Conservation (phyloP, 2,113 vertebrate species). For the Forbesichthys agassizii region DNA sequence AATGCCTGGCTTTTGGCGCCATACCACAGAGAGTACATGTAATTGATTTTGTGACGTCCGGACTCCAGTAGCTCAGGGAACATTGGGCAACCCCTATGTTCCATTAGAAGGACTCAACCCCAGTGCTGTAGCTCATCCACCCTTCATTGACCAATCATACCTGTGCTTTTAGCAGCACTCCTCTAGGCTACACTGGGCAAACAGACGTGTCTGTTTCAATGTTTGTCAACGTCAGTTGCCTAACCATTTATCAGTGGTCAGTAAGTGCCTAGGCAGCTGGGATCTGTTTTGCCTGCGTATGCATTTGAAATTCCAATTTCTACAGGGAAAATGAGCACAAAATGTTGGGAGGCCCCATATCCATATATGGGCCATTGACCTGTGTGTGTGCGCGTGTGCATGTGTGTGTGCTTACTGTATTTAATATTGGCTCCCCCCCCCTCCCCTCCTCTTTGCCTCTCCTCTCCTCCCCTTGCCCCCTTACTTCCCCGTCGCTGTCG, state of each 20-base stretch:
- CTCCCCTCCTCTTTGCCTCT: constrained; percentile 10
- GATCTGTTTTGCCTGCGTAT: constrained; percentile 54
- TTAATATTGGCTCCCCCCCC: constrained; percentile 26
- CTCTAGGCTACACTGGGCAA: constrained; percentile 70
- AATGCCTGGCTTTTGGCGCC: constrained; percentile 25
- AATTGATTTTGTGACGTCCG: constrained; percentile 55
- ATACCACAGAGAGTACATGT: constrained; percentile 15
- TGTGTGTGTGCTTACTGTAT: constrained; percentile 22
- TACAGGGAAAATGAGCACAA: not conserved
- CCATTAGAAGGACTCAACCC: constrained; percentile 64
- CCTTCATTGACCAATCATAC: constrained; percentile 74
- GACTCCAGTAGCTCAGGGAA: constrained; percentile 55
- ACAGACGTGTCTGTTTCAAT: constrained; percentile 74
- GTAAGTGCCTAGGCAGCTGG: constrained; percentile 71
- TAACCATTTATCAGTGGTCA: constrained; percentile 79
- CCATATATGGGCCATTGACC: constrained; percentile 9
- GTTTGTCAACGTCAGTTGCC: constrained; percentile 79
- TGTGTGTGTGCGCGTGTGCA: not conserved
- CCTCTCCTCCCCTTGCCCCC: constrained; percentile 26
- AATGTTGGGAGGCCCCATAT: constrained; percentile 9
- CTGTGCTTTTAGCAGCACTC: constrained; percentile 77
- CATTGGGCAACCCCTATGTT: constrained; percentile 71
- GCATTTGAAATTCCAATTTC: constrained; percentile 40
- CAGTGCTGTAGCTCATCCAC: constrained; percentile 55
- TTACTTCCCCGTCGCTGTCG: constrained; percentile 7